Evolutionary conservation across 2,113 vertebrate genomes (phyloP).

Genomic region (Eptesicus fuscus): DNA sequence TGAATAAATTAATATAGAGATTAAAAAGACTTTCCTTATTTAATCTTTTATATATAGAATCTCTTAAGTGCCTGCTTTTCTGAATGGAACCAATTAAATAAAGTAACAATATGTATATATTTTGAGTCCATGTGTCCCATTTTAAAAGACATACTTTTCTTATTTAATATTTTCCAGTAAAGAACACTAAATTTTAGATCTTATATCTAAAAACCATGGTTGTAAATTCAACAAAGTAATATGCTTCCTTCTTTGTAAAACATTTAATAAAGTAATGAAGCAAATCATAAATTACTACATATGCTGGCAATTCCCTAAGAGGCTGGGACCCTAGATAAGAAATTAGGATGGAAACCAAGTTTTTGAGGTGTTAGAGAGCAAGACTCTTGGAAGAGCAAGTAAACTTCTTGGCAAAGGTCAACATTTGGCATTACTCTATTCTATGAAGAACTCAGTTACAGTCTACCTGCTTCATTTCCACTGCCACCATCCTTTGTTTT

Average conservation of each 20-base stretch:
- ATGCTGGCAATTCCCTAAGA: neutral
- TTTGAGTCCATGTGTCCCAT: neutral
- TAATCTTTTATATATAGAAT: constrained; percentile 13
- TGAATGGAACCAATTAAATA: neutral
- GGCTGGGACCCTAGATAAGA: neutral
- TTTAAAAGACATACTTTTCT: neutral
- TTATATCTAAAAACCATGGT: neutral
- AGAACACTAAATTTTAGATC: neutral
- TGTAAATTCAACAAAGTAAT: neutral
- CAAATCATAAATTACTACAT: neutral
- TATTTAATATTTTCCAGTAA: neutral
- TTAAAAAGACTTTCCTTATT: neutral
- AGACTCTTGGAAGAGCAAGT: neutral
- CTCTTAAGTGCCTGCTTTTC: constrained; percentile 24
- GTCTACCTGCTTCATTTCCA: neutral
- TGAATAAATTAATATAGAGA: neutral
- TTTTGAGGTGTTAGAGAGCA: neutral
- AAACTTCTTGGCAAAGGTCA: neutral
- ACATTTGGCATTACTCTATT: neutral
- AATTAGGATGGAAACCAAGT: neutral
- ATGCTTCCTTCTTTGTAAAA: neutral
- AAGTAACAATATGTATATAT: neutral
- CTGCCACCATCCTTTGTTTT: neutral
- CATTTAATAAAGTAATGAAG: constrained; percentile 34
- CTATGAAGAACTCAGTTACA: neutral